Base-by-base conservation (phyloP, 2,797 vertebrate species). In the Lepidocolaptes lacrymiger region DNA sequence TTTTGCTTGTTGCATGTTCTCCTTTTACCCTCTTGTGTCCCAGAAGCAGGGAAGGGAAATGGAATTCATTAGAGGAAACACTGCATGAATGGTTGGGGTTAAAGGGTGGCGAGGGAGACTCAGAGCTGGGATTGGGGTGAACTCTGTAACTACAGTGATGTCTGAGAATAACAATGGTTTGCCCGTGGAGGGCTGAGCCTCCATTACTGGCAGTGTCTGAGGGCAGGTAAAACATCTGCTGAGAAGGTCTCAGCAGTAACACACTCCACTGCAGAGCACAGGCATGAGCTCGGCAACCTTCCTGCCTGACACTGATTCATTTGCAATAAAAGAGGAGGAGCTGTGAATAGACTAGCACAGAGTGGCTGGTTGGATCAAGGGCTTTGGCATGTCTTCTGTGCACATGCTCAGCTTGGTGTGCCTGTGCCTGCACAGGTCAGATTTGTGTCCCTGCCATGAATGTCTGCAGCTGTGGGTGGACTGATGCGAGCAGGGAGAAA, bases 371-470 rank as follows among this genome's bases (percentile, higher is more conserved):
- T 75, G 80, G 48, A 76, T 75, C 37, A 17, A 39, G 32, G 18
- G 26, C 69, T 41, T 27, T 66, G 69, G 62, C 1, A 0, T 10
- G 13, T 84, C 32, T 32, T n/a, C 48, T 46, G 21, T n/a, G 48
- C 30, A 37, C 0, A 0, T 24, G 66, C 49, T 66, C 63, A 8
- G 13, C 48, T 81, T 2, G 0, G 46, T n/a, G 37, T 77, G 55
- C 14, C 52, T 48, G 44, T 61, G 22, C 52, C 76, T 63, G 66
- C 19, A 39, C 0, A 8, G 48, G 26, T 37, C 4, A 1, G 37
- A 32, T 75, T 43, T 68, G 46, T 1, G 1, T 36, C 32, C 54
- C 41, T 83, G 63, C 41, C 15, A 1, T 26, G 27, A n/a, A 44
- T 15, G 13, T 74, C 63, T 87, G 77, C 44, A 84, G 85, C 71